Base-by-base conservation (phyloP, 1,140 invertebrate genomes). In the Sogatella furcifera region DNA sequence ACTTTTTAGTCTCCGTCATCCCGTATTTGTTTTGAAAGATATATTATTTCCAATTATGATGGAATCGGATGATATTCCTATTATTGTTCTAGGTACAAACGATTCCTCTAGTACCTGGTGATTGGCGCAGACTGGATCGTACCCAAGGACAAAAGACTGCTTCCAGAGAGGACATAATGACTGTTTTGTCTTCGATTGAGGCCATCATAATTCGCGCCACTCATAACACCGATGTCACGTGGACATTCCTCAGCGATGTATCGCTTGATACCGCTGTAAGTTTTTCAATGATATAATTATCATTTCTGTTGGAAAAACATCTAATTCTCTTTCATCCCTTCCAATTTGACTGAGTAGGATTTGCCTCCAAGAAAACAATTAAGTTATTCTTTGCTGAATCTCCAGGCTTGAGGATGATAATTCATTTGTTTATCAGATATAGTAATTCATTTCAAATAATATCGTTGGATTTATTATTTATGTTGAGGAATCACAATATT, bases 151-250 rank as follows among this genome's bases (percentile, higher is more conserved):
- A 5, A 22, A 72, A 73, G 42, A 73, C 76, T 1, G 88, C 85
- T 0, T 84, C 81, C 0, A 78, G 90, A 46, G 76, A 80, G 31
- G 89, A 96, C 63, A 81, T 98, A 42, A 84, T 98, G 81, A 82
- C 78, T 4, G 88, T 64, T 1, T 73, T 98, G 11, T 81, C 87
- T 24, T 85, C 90, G 63, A 71, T 98, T 0, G 83, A 89, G 63
- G 80, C 86, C 6, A 86, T 98, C 57, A 73, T 97, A 1, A 87
- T 98, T 22, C 78, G 92, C 46, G 94, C 92, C 1, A 86, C 89
- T 1, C 84, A 89, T 57, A 83, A 85, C 31, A 78, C 81, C 11
- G 79, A 84, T 53, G 88, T 93, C 66, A 66, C 73, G 22, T n/a
- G 19, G 17, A 86, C 84, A 0, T 84, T 83, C 42, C 82, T 97